Evolutionary conservation across 2,888 invertebrate species (phyloP).

Genomic region (Meandrusa payeni): DNA sequence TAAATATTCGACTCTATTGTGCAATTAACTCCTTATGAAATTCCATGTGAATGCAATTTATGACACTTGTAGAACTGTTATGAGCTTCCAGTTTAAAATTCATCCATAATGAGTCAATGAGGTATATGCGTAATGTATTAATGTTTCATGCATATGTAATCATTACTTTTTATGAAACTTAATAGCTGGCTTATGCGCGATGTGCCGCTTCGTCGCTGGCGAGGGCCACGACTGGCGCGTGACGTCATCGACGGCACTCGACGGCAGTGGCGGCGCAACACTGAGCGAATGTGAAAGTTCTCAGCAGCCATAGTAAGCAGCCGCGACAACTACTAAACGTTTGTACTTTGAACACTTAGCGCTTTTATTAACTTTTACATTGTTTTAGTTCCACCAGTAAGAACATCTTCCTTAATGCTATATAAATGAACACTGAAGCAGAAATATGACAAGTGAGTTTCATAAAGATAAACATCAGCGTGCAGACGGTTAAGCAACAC

Average conservation of each 20-base stretch:
- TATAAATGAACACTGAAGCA: no score
- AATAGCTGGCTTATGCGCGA: conserved; percentile 13
- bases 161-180: conserved; percentile 12
- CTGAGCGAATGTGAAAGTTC: conserved; percentile 77
- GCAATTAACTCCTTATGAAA: no score
- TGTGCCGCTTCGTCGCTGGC: conserved; percentile 33
- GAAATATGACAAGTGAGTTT: background rate
- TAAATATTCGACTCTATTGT: no score
- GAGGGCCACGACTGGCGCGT: conserved; percentile 34
- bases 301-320: conserved; percentile 48
- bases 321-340: conserved; percentile 62
- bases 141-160: conserved; percentile 11
- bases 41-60: no score
- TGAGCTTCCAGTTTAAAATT: no score
- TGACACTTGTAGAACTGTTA: background rate
- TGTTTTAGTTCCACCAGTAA: no score
- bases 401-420: no score
- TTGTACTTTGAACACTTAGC: conserved; percentile 40
- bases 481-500: conserved; percentile 39
- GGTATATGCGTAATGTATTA: conserved; percentile 5
- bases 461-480: conserved; percentile 29
- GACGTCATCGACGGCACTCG: conserved; percentile 53
- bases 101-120: no score
- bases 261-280: conserved; percentile 60
- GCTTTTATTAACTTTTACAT: conserved; percentile 23